A percentile compares a stretch with the other conserved stretches of the same genome.
phyloP scores from a whole-genome alignment of 2,888 invertebrate species.

The Melanotus villosus region DNA sequence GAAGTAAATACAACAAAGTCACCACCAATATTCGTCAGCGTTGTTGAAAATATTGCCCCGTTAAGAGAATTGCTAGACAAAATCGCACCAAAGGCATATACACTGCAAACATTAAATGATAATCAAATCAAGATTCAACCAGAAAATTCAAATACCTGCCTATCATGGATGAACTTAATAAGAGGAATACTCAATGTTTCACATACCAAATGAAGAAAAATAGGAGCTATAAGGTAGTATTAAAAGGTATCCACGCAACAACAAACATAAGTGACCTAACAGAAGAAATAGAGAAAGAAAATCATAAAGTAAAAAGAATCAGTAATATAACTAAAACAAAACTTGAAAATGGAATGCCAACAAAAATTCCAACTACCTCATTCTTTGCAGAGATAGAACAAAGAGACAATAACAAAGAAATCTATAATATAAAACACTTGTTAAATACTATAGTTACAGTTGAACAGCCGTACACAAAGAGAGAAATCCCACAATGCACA shows the following conservation, averaged over 20 bases:
- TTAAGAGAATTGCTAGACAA: conserved; percentile 22
- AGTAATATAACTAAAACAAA: neutral
- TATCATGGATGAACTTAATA: too few relatives aligned
- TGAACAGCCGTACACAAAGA: conserved; percentile 10
- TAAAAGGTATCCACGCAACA: conserved; percentile 46
- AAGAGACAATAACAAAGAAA: conserved; percentile 19
- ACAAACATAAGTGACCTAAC: conserved; percentile 39
- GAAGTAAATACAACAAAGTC: neutral
- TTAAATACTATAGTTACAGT: too few relatives aligned
- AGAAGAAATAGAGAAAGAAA: conserved; percentile 20
- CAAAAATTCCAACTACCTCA: conserved; percentile 16
- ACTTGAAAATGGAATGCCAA: conserved; percentile 7
- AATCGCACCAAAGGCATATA: conserved; percentile 16
- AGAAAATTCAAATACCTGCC: conserved; percentile 26
- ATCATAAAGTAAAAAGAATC: conserved; percentile 16
- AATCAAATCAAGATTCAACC: conserved; percentile 42
- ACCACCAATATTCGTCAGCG: conserved; percentile 26
- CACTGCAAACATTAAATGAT: conserved; percentile 25
- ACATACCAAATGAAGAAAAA: conserved; percentile 48
- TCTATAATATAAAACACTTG: conserved; percentile 19
- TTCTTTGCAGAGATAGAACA: conserved; percentile 24
- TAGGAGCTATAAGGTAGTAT: conserved; percentile 40
- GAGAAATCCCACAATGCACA: too few relatives aligned
- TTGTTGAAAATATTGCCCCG: conserved; percentile 24
- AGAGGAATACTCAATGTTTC: conserved; percentile 38